Evolutionary conservation across 2,113 vertebrate genomes (phyloP).

Genomic region (Channa maculata): DNA sequence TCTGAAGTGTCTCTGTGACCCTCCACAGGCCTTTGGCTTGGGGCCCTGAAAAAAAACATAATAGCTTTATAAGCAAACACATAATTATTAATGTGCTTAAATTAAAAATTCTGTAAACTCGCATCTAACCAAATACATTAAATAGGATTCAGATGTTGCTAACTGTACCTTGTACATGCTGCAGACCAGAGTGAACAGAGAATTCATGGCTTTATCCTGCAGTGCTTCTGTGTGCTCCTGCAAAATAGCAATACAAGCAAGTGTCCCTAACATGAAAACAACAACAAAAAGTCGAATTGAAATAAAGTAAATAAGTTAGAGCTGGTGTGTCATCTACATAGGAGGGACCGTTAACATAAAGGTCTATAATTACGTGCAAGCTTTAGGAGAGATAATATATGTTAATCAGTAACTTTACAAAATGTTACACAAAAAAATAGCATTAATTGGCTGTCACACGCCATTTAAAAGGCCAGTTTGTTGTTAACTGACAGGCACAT

Average conservation of each 20-base stretch:
- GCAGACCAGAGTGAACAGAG: constrained; percentile 85
- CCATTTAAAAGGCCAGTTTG: neutral
- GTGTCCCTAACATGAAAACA: neutral
- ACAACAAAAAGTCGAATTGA: neutral
- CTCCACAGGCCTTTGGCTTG: constrained; percentile 78
- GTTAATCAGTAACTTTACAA: neutral
- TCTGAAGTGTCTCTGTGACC: constrained; percentile 33
- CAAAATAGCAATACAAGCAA: neutral
- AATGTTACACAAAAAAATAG: neutral
- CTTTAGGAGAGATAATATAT: neutral
- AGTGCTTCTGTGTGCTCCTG: constrained; percentile 79
- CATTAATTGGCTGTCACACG: neutral
- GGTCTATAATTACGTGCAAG: neutral
- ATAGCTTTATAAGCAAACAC: no score
- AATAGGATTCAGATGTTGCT: neutral
- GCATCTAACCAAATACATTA: neutral
- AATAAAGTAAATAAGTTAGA: neutral
- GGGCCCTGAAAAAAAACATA: constrained; percentile 75
- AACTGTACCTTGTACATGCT: constrained; percentile 83
- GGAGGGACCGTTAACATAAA: neutral
- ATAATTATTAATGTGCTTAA: no score
- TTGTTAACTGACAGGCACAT: neutral
- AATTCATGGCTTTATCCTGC: constrained; percentile 72
- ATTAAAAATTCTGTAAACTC: no score
- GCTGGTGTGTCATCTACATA: neutral